These are phyloP conservation scores for western clawed frog (Xenopus tropicalis) DNA, from an alignment of 2,113 vertebrate genomes.

Conservation along the genomic window DNA sequence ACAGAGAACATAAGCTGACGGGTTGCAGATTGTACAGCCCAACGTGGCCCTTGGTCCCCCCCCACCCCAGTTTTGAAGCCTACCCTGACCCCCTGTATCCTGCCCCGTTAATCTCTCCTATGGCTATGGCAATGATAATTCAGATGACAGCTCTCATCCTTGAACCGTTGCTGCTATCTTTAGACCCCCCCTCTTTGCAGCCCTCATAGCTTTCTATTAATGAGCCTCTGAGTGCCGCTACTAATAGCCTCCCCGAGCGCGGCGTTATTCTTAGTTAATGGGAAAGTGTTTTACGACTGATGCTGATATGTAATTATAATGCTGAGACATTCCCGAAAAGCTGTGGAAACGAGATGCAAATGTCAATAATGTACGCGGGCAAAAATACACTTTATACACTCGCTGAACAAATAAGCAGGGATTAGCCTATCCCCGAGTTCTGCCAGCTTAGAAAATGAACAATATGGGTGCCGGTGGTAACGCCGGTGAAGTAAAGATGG, in stretches of 20 bases:
- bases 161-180: slow-evolving; percentile 15
- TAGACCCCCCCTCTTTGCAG: slow-evolving; percentile 45
- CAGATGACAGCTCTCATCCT: background rate
- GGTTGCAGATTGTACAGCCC: no score
- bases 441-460: no score
- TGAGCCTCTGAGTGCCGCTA: background rate
- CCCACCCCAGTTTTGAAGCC: no score
- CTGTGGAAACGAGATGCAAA: slow-evolving; percentile 36
- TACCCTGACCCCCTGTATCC: no score
- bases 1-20: no score
- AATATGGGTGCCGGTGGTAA: no score
- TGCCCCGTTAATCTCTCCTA: no score
- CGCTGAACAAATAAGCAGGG: no score
- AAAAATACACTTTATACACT: slow-evolving; percentile 18
- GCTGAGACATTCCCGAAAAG: slow-evolving; percentile 48
- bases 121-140: background rate
- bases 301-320: slow-evolving; percentile 23
- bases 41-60: no score
- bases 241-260: slow-evolving; percentile 33
- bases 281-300: slow-evolving; percentile 35
- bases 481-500: no score
- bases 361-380: slow-evolving; percentile 46
- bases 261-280: slow-evolving; percentile 47
- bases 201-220: slow-evolving; percentile 39
- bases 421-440: no score